Evolutionary conservation across 2,113 vertebrate genomes (phyloP).

Genomic region (Gallinago media): DNA sequence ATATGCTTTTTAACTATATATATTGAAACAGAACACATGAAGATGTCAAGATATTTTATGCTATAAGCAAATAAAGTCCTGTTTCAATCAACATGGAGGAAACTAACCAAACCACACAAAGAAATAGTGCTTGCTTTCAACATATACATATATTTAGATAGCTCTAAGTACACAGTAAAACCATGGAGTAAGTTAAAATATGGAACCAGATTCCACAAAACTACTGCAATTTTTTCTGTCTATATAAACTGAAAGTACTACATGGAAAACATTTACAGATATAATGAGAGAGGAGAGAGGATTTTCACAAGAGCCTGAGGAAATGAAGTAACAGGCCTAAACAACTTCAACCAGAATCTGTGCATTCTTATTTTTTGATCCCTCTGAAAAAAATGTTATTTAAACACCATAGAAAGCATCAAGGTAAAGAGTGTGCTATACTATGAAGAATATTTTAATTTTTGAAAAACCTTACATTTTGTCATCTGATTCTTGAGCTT

Average conservation of each 20-base stretch:
- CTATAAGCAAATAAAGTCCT: not conserved
- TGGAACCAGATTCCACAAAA: not conserved
- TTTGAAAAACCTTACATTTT: conserved; percentile 57
- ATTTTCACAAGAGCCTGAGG: not conserved
- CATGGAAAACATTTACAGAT: not conserved
- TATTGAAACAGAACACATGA: not conserved
- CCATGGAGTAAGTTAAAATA: not conserved
- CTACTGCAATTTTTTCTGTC: not conserved
- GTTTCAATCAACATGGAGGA: not conserved
- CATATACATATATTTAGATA: not conserved
- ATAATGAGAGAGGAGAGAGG: not conserved
- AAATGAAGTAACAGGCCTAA: not conserved
- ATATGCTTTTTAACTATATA: not conserved
- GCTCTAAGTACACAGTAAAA: not conserved
- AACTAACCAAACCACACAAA: not conserved
- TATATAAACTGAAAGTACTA: not conserved
- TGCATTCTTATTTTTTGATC: not conserved
- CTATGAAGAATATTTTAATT: not conserved
- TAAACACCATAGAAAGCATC: not conserved
- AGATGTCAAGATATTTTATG: conserved; percentile 4
- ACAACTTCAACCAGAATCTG: not conserved
- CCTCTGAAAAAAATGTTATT: not conserved
- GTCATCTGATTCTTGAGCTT: conserved; percentile 76
- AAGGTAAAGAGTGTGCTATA: not conserved
- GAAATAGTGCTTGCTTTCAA: not conserved